Conservation (phyloP, 2,113 vertebrate species). For the Alligator mississippiensis region DNA sequence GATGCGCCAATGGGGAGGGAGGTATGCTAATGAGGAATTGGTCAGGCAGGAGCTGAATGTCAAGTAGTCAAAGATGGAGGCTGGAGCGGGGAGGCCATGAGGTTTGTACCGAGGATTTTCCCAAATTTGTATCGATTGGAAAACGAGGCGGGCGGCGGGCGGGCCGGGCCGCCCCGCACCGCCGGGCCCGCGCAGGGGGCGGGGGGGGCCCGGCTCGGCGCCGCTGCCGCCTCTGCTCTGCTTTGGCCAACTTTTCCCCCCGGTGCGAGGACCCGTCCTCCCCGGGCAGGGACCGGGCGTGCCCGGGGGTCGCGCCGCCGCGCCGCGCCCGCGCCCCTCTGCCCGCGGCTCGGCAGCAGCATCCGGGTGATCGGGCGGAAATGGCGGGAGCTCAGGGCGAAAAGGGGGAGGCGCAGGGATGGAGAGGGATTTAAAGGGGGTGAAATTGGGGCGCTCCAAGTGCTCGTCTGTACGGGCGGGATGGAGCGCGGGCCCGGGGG, state of each 20-base stretch:
- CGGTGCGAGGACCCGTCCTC: slow-evolving; percentile 30
- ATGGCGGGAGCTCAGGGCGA: slow-evolving; percentile 78
- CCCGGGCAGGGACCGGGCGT: slow-evolving; percentile 80
- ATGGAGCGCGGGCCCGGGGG: neutral
- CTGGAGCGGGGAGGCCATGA: slow-evolving; percentile 87
- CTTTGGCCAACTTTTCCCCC: slow-evolving; percentile 25
- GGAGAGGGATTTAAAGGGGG: neutral
- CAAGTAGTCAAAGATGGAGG: slow-evolving; percentile 98
- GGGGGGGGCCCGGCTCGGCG: neutral
- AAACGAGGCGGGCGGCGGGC: slow-evolving; percentile 1
- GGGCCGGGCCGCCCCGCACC: neutral
- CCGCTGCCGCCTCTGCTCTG: neutral
- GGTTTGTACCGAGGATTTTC: slow-evolving; percentile 80
- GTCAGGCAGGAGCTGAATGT: slow-evolving; percentile 93
- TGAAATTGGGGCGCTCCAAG: neutral
- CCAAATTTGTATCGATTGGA: slow-evolving; percentile 35
- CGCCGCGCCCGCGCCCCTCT: neutral
- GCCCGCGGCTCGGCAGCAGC: slow-evolving; percentile 73
- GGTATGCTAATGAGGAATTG: slow-evolving; percentile 89
- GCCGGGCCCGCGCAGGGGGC: neutral
- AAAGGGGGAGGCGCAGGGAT: slow-evolving; percentile 60
- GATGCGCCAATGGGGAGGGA: slow-evolving; percentile 80
- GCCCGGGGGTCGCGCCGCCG: slow-evolving; percentile 57
- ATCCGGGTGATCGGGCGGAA: slow-evolving; percentile 76
- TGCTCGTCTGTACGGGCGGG: neutral